Conservation (phyloP, 2,113 vertebrate species). For the Athene noctua region DNA sequence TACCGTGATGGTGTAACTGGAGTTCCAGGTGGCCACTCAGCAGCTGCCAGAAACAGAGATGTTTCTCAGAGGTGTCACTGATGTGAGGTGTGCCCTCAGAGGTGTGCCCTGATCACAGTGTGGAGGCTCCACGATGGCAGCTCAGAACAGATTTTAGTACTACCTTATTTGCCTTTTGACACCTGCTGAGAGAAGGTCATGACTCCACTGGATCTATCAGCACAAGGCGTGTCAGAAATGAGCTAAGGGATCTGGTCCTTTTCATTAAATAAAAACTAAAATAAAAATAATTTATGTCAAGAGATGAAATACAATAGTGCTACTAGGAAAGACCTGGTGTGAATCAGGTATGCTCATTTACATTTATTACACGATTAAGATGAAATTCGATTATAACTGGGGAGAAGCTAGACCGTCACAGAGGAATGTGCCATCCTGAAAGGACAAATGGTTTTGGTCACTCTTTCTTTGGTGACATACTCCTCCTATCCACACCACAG, state of each 20-base stretch:
- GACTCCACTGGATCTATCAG: not conserved
- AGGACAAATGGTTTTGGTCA: not conserved
- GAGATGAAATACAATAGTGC: not conserved
- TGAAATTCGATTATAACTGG: not conserved
- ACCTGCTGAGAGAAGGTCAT: too few species aligned
- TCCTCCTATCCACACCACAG: not conserved
- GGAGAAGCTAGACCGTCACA: not conserved
- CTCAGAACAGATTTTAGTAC: not conserved
- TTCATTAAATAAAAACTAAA: not conserved
- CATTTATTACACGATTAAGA: not conserved
- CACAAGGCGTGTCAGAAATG: not conserved
- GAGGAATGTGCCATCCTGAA: not conserved
- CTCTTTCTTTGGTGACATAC: not conserved
- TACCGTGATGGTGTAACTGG: too few species aligned
- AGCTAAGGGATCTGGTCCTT: not conserved
- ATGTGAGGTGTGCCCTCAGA: too few species aligned
- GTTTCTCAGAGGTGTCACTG: not conserved
- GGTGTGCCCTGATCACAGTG: accelerated
- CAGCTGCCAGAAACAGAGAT: not conserved
- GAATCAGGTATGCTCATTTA: not conserved
- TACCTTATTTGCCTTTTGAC: not conserved
- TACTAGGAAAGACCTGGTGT: not conserved
- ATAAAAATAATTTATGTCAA: not conserved
- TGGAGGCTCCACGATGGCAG: too few species aligned
- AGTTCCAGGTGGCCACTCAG: not conserved